phyloP scores from a whole-genome alignment of 2,888 invertebrate species.

The Heliconius ismenius region DNA sequence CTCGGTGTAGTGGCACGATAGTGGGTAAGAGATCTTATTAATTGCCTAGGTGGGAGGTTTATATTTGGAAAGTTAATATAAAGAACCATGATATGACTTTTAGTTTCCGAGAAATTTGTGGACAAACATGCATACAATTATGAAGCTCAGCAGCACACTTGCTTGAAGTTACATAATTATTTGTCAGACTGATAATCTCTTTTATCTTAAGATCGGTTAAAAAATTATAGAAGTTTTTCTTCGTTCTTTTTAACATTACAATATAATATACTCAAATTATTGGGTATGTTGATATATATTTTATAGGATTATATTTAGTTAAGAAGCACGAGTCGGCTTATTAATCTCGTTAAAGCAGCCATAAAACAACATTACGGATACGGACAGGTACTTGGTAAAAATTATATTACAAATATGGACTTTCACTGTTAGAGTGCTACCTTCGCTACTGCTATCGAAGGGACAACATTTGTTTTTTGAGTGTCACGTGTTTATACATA shows the following conservation, averaged over 20 bases:
- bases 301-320: conserved; percentile 20
- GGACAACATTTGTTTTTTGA: no score
- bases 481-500: not conserved
- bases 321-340: conserved; percentile 14
- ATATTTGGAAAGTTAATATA: no score
- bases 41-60: no score
- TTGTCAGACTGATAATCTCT: not conserved
- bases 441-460: not conserved
- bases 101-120: no score
- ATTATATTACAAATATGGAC: not conserved
- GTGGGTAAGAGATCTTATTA: no score
- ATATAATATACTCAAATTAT: not conserved
- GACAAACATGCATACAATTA: no score
- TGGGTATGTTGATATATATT: conserved; percentile 14
- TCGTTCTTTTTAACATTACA: not conserved
- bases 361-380: conserved; percentile 30
- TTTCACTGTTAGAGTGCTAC: not conserved
- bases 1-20: no score
- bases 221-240: not conserved
- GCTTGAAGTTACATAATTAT: no score
- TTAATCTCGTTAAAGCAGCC: conserved; percentile 30
- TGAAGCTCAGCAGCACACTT: no score
- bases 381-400: conserved; percentile 21
- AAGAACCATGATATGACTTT: no score
- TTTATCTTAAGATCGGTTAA: not conserved